These are phyloP conservation scores for Rafetus swinhoei DNA, from an alignment of 2,113 vertebrate species.

Conservation along the genomic window DNA sequence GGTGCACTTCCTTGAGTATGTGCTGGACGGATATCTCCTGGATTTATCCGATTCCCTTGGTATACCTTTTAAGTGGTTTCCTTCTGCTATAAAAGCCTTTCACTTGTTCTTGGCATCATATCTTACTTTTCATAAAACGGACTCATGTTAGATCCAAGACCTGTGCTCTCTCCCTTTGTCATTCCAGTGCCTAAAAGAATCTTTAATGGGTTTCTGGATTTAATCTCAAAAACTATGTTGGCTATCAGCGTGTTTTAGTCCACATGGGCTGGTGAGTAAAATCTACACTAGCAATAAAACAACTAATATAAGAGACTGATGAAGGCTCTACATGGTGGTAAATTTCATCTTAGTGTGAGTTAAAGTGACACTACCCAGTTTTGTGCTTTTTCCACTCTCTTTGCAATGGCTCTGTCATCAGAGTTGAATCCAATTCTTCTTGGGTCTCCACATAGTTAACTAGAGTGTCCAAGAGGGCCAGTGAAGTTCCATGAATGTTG, in stretches of 20 bases:
- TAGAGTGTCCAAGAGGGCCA: not conserved
- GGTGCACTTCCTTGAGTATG: not conserved
- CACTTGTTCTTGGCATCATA: not conserved
- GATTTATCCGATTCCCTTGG: not conserved
- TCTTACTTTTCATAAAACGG: not conserved
- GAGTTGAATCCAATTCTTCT: not conserved
- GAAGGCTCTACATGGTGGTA: not conserved
- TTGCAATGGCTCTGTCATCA: not conserved
- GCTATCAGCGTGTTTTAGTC: not conserved
- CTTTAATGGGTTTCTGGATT: not conserved
- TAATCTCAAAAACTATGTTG: not conserved
- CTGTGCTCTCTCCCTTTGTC: not conserved
- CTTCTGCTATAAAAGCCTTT: not conserved
- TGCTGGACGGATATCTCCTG: not conserved
- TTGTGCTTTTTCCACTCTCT: not conserved
- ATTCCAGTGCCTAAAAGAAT: not conserved
- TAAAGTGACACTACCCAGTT: not conserved
- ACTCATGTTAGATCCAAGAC: not conserved
- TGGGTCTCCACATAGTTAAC: not conserved
- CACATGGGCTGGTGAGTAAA: not conserved
- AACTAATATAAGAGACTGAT: not conserved
- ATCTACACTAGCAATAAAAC: not conserved
- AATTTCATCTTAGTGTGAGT: not conserved
- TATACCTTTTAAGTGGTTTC: not conserved
- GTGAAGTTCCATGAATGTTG: not conserved